Evolutionary conservation across 2,113 vertebrate genomes (phyloP).

Genomic region (Perca schrenkii): DNA sequence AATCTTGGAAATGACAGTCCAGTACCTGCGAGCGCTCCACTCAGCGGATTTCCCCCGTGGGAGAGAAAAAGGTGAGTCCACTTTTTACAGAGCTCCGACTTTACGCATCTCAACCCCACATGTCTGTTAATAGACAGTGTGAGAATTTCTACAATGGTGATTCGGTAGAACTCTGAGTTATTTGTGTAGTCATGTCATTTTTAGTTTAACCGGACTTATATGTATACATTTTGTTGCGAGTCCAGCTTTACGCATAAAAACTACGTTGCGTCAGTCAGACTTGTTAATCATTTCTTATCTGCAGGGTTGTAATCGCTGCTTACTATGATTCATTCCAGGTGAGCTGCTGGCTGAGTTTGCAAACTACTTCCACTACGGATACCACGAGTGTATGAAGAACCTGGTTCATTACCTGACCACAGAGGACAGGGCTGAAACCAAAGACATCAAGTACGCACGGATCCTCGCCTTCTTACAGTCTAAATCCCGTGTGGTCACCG

Average conservation of each 20-base stretch:
- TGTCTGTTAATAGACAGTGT: background rate
- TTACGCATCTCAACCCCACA: conserved; percentile 30
- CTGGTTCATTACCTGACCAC: conserved; percentile 98
- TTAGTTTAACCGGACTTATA: background rate
- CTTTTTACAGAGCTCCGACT: background rate
- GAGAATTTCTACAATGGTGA: background rate
- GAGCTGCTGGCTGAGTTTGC: conserved; percentile 97
- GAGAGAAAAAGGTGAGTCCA: conserved; percentile 91
- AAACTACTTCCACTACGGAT: conserved; percentile 99
- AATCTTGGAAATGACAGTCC: conserved; percentile 98
- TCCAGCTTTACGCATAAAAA: conserved; percentile 44
- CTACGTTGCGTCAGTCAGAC: background rate
- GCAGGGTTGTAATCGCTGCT: conserved; percentile 2
- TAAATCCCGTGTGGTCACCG: conserved; percentile 89
- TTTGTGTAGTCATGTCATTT: background rate
- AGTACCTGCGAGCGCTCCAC: conserved; percentile 95
- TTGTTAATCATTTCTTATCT: background rate
- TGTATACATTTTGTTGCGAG: background rate
- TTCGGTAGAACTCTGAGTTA: background rate
- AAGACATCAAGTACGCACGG: conserved; percentile 96
- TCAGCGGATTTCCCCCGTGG: conserved; percentile 95
- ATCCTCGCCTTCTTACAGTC: conserved; percentile 97
- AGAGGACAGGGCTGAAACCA: conserved; percentile 95
- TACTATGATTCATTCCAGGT: conserved; percentile 70
- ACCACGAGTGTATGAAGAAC: conserved; percentile 99